These are phyloP conservation scores for Odontomachus brunneus DNA, from an alignment of 1,140 invertebrate species.

Conservation along the genomic window DNA sequence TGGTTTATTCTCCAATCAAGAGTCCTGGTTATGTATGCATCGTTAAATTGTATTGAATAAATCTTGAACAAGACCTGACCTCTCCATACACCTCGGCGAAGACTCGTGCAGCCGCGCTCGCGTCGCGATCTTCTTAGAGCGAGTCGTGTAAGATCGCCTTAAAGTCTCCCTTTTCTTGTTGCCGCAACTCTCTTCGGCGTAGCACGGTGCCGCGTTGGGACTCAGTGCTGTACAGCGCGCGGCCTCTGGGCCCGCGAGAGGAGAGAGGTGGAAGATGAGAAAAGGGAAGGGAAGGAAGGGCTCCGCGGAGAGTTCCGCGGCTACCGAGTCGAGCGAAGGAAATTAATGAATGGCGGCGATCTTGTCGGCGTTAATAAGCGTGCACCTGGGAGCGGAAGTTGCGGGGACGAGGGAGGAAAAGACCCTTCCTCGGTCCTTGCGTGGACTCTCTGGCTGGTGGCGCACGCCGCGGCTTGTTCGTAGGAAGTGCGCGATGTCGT, in stretches of 20 bases:
- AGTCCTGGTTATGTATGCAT: neutral
- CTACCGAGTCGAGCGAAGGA: conserved; percentile 68
- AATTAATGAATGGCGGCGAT: conserved; percentile 80
- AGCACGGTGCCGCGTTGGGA: conserved; percentile 65
- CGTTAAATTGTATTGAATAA: too few relatives aligned
- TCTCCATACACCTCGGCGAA: too few relatives aligned
- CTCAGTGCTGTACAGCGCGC: conserved; percentile 58
- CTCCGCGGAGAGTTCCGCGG: conserved; percentile 56
- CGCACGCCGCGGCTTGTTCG: neutral
- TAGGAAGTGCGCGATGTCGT: neutral
- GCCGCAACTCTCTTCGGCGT: conserved; percentile 56
- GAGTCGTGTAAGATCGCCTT: conserved; percentile 31
- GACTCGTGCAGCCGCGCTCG: too few relatives aligned
- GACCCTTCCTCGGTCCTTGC: conserved; percentile 17
- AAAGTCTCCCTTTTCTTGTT: conserved; percentile 64
- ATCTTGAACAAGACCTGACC: too few relatives aligned
- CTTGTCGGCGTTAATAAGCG: conserved; percentile 71
- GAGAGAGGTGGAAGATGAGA: neutral
- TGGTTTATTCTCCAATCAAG: neutral
- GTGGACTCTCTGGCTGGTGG: neutral
- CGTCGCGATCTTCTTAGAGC: neutral
- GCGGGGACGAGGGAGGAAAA: neutral
- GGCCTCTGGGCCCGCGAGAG: conserved; percentile 37
- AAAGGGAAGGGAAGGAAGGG: conserved; percentile 51
- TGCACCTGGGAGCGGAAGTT: conserved; percentile 49